Conservation (phyloP, 2,113 vertebrate species). For the Myxocyprinus asiaticus region DNA sequence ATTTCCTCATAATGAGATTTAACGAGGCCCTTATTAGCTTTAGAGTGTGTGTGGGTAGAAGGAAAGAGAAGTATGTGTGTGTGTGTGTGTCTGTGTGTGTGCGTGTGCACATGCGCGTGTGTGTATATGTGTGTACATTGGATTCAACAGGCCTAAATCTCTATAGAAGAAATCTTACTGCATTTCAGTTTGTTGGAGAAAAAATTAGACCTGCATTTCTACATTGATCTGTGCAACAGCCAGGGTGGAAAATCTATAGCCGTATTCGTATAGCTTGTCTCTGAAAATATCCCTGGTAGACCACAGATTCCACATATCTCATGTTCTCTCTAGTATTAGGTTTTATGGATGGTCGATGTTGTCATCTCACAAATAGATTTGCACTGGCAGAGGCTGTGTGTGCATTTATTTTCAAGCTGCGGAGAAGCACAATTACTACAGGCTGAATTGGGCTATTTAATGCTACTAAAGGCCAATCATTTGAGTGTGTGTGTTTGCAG, state of each 20-base stretch:
- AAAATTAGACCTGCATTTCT: constrained; percentile 16
- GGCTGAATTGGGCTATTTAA: background rate
- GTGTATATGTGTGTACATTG: background rate
- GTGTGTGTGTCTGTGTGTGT: no score
- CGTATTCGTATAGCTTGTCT: no score
- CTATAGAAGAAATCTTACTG: background rate
- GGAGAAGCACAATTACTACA: background rate
- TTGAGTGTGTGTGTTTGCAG: no score
- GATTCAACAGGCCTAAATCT: constrained; percentile 11
- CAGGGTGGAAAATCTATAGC: constrained; percentile 19
- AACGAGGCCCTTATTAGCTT: constrained; percentile 71
- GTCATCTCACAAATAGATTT: background rate
- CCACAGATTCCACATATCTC: constrained; percentile 17
- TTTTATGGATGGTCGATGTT: constrained; percentile 4
- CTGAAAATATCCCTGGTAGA: constrained; percentile 24
- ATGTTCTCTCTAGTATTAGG: constrained; percentile 1
- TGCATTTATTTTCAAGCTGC: constrained; percentile 1
- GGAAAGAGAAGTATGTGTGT: background rate
- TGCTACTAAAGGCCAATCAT: no score
- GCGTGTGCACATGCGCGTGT: no score
- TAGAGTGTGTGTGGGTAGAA: constrained; percentile 27
- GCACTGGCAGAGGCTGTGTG: background rate
- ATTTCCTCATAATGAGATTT: constrained; percentile 66
- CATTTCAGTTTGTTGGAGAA: background rate
- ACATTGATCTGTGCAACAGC: constrained; percentile 13